Base-by-base conservation (phyloP, 2,113 vertebrate genomes). In the Platysternon megacephalum region DNA sequence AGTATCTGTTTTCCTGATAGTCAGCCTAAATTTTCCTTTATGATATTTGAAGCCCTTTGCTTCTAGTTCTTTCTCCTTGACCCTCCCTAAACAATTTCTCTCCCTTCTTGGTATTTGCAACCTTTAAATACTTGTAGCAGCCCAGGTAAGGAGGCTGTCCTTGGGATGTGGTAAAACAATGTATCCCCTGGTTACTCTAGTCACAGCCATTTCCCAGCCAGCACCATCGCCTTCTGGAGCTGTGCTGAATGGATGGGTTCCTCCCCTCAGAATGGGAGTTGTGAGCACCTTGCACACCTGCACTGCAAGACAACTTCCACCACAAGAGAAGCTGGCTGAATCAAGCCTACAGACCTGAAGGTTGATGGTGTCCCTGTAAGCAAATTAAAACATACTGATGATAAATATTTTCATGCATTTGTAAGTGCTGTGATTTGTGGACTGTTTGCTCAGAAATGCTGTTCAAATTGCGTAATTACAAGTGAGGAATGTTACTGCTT, bases 401-500 rank as follows among this genome's bases (percentile, higher is more conserved):
- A 87, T 61, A 85, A 82, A 89, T 68, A 74, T 29, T 85, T 39
- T 44, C 5, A 83, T 0, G 1, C 2, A 4, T 44, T 87, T 44
- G 12, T 79, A 97, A 88, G 49, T 11, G 26, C 11, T 72, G 29
- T 74, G 52, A 2, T 76, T 85, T 89, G 48, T 51, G 84, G 79
- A 56, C 81, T 89, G 55, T 44, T 89, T 89, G 13, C 32, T 93
- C 61, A 90, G n/a, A 82, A 79, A 28, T 53, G 32, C 26, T 89
- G 32, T 58, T 93, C 91, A 90, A 84, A 53, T 74, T 32, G 10
- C 90, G 82, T 91, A 94, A 96, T 81, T 95, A 55, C 55, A 94
- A 89, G 17, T 78, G 58, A 93, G 72, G 8, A 86, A 53, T 87
- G 96, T 90, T 89, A 1, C 72, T 89, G 48, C 24, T 87, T 87